These are phyloP conservation scores for Gorsachius goisagi DNA, from an alignment of 2,113 vertebrate species.

Conservation along the genomic window DNA sequence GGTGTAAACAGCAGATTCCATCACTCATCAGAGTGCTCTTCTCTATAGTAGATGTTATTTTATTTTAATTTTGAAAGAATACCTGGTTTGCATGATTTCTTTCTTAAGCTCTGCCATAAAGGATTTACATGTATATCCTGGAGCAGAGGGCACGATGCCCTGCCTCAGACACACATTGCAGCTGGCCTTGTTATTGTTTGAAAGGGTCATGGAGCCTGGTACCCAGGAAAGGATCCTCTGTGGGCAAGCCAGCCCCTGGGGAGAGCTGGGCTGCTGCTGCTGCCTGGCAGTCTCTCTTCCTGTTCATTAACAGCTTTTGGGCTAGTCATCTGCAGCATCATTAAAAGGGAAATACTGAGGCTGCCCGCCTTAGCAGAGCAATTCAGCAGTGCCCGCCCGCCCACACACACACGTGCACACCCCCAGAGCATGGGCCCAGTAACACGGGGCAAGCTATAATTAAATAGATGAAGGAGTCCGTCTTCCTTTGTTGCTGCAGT, in stretches of 20 bases:
- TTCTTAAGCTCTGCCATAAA: background rate
- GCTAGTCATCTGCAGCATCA: conserved; percentile 5
- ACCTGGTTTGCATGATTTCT: background rate
- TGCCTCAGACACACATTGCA: background rate
- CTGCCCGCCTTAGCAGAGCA: background rate
- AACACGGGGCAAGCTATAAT: conserved; percentile 5
- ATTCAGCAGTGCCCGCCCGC: background rate
- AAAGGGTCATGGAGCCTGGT: background rate
- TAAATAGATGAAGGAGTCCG: conserved; percentile 44
- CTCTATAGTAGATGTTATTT: background rate
- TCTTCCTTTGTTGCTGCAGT: conserved; percentile 15
- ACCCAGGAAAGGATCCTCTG: background rate
- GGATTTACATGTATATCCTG: background rate
- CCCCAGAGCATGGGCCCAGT: background rate
- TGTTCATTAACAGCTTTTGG: conserved; percentile 25
- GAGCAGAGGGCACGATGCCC: background rate
- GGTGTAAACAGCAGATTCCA: background rate
- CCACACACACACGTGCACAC: background rate
- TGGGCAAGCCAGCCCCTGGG: background rate
- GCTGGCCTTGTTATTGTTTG: background rate
- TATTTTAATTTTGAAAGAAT: background rate
- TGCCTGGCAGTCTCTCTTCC: background rate
- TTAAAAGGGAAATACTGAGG: conserved; percentile 16
- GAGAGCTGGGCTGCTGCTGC: background rate
- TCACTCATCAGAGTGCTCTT: background rate